Conservation (phyloP, 2,888 invertebrate genomes). For the Agrochola litura region DNA sequence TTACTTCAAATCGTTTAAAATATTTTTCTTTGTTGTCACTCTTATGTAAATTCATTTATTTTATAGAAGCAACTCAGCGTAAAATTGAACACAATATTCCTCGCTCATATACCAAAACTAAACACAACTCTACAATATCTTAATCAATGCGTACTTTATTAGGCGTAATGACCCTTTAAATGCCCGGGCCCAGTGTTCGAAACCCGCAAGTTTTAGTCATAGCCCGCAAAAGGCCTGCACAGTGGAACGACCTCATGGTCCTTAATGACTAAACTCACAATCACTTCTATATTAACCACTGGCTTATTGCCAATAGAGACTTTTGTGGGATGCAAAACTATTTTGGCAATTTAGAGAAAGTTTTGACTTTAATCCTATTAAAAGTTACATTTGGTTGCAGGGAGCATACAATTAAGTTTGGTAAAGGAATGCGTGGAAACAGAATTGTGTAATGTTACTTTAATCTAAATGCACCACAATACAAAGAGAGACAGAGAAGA, state of each 20-base stretch:
- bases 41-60: not conserved
- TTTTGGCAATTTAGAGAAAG: constrained; percentile 62
- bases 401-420: not conserved
- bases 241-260: constrained; percentile 67
- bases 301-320: constrained; percentile 69
- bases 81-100: not conserved
- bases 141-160: constrained; percentile 39
- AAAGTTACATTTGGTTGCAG: constrained; percentile 25
- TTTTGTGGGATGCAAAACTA: constrained; percentile 63
- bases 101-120: not conserved
- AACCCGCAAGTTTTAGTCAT: constrained; percentile 55
- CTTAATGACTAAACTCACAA: constrained; percentile 67
- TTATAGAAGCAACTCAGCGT: not conserved
- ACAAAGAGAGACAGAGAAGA: not conserved
- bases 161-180: constrained; percentile 39
- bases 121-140: constrained; percentile 8
- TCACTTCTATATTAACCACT: constrained; percentile 66
- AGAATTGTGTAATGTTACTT: not conserved
- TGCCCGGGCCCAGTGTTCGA: constrained; percentile 48
- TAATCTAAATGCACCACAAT: not conserved
- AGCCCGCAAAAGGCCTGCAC: constrained; percentile 64
- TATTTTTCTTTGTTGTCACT: not conserved
- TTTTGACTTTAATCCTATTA: constrained; percentile 43
- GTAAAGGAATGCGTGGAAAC: constrained; percentile 13
- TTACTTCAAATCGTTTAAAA: not conserved